phyloP scores from a whole-genome alignment of 2,888 invertebrate genomes.

The Hirtodrosophila histrioides region DNA sequence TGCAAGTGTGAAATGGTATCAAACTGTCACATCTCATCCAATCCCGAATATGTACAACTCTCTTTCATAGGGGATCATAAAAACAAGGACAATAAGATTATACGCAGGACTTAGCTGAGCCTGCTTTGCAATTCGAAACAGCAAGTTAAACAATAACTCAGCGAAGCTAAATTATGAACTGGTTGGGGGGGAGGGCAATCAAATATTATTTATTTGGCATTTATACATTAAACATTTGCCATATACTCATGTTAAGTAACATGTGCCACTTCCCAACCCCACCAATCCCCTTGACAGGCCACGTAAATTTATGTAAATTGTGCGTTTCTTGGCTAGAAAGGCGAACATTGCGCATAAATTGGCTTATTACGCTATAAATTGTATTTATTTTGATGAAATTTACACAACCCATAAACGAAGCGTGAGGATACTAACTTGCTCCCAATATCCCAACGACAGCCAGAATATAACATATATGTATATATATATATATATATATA shows the following conservation, averaged over 20 bases:
- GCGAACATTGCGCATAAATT: slow-evolving; percentile 74
- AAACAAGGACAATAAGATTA: background rate
- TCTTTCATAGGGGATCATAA: background rate
- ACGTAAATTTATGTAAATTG: slow-evolving; percentile 74
- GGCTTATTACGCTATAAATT: slow-evolving; percentile 80
- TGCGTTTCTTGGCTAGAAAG: slow-evolving; percentile 51
- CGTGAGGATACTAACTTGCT: background rate
- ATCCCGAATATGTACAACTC: no score
- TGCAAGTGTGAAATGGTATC: no score
- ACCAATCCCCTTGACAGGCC: slow-evolving; percentile 6
- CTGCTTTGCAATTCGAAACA: slow-evolving; percentile 47
- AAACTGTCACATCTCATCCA: background rate
- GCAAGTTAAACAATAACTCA: slow-evolving; percentile 64
- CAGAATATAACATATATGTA: no score
- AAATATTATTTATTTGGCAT: slow-evolving; percentile 76
- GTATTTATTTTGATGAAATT: slow-evolving; percentile 81
- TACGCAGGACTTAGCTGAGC: slow-evolving; percentile 5
- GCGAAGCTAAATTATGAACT: slow-evolving; percentile 40
- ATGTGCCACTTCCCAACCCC: slow-evolving; percentile 15
- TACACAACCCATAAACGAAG: slow-evolving; percentile 57
- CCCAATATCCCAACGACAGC: no score
- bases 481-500: no score
- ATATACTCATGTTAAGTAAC: slow-evolving; percentile 48
- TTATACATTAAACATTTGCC: slow-evolving; percentile 71
- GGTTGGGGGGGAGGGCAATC: slow-evolving; percentile 47